Evolutionary conservation across 2,113 vertebrate species (phyloP).

Genomic region (Erythrocebus patas): DNA sequence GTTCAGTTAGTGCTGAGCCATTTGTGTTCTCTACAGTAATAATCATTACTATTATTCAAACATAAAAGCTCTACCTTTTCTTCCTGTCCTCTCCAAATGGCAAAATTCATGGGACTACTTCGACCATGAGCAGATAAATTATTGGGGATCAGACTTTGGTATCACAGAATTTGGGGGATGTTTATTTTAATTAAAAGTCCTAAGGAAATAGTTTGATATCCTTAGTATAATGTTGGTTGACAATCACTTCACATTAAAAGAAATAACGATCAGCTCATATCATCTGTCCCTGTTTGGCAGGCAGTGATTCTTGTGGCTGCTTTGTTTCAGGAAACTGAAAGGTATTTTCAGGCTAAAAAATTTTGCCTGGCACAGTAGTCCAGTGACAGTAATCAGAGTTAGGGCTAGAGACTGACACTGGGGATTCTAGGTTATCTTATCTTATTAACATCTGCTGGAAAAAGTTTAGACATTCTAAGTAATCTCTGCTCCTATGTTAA

Average conservation of each 20-base stretch:
- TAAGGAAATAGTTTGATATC: slow-evolving; percentile 52
- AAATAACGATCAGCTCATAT: slow-evolving; percentile 46
- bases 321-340: slow-evolving; percentile 78
- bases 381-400: background rate
- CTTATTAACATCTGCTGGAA: background rate
- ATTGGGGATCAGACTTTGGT: slow-evolving; percentile 33
- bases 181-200: slow-evolving; percentile 61
- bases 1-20: slow-evolving; percentile 64
- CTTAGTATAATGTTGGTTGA: slow-evolving; percentile 3
- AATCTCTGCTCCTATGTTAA: background rate
- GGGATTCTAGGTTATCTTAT: background rate
- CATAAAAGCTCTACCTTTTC: slow-evolving; percentile 65
- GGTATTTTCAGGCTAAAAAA: background rate
- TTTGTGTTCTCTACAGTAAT: slow-evolving; percentile 56
- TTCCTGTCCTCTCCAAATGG: slow-evolving; percentile 72
- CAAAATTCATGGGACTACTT: slow-evolving; percentile 66
- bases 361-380: background rate
- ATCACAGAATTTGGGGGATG: slow-evolving; percentile 32
- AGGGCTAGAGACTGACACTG: background rate
- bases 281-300: slow-evolving; percentile 53
- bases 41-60: slow-evolving; percentile 76
- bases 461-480: background rate
- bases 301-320: slow-evolving; percentile 38
- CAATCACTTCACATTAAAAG: slow-evolving; percentile 68
- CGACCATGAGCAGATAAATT: slow-evolving; percentile 70